Conservation (phyloP, 1,140 invertebrate genomes). For the Cherax destructor region DNA sequence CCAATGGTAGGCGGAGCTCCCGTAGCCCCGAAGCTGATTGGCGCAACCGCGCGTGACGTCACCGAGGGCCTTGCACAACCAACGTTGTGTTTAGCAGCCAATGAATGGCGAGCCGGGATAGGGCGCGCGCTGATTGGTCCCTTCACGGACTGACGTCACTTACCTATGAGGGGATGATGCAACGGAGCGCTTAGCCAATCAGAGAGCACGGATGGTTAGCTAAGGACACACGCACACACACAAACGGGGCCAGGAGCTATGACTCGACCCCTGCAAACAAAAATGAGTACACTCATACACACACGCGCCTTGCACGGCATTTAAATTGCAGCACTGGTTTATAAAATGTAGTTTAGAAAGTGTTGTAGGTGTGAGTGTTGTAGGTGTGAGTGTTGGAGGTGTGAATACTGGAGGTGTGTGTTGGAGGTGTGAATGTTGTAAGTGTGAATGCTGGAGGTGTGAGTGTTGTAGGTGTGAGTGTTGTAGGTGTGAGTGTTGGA, state of each 20-base stretch:
- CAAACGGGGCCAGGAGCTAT: too few species aligned
- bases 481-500: too few species aligned
- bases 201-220: conserved; percentile 5
- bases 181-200: conserved; percentile 62
- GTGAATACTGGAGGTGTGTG: too few species aligned
- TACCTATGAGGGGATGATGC: conserved; percentile 62
- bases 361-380: neutral
- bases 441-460: too few species aligned
- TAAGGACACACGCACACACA: too few species aligned
- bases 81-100: conserved; percentile 56
- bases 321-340: conserved; percentile 24
- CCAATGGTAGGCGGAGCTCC: conserved; percentile 40
- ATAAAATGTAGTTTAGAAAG: neutral
- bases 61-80: conserved; percentile 61
- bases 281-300: neutral
- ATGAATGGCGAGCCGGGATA: conserved; percentile 58
- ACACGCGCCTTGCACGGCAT: conserved; percentile 21
- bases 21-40: conserved; percentile 34
- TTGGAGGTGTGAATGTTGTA: too few species aligned
- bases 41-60: conserved; percentile 49
- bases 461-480: too few species aligned
- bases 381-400: too few species aligned
- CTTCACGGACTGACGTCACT: conserved; percentile 46
- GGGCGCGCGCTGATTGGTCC: conserved; percentile 40
- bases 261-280: too few species aligned